Conservation (phyloP, 2,888 invertebrate species). For the Papilio demoleus region DNA sequence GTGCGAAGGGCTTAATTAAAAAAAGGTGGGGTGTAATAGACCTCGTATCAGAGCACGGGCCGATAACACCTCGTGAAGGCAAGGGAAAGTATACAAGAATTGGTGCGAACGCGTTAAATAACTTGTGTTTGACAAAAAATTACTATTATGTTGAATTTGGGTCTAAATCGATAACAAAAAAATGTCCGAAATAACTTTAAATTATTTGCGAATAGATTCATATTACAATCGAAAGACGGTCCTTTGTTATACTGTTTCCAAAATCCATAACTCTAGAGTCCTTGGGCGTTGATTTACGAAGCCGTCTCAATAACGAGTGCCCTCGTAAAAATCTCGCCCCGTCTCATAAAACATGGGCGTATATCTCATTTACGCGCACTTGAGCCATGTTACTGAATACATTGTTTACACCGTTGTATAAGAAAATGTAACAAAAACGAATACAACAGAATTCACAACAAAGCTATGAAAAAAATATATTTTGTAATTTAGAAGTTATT, state of each 20-base stretch:
- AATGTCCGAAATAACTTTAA: neutral
- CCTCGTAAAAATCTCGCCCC: slow-evolving; percentile 59
- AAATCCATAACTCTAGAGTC: slow-evolving; percentile 31
- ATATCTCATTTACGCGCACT: slow-evolving; percentile 64
- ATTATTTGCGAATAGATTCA: neutral
- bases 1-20: too few species aligned
- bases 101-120: too few species aligned
- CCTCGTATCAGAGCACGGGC: too few species aligned
- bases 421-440: neutral
- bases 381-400: slow-evolving; percentile 48
- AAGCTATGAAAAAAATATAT: too few species aligned
- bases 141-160: too few species aligned
- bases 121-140: too few species aligned
- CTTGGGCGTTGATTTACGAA: slow-evolving; percentile 41
- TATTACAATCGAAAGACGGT: neutral
- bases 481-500: too few species aligned
- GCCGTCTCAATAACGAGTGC: slow-evolving; percentile 44
- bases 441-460: neutral
- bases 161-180: neutral
- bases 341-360: slow-evolving; percentile 60
- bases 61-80: too few species aligned
- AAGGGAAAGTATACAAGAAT: too few species aligned
- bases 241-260: slow-evolving; percentile 5
- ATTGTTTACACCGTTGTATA: slow-evolving; percentile 31
- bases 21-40: too few species aligned